These are phyloP conservation scores for Lophotis ruficrista DNA, from an alignment of 2,113 vertebrate species.

Conservation along the genomic window DNA sequence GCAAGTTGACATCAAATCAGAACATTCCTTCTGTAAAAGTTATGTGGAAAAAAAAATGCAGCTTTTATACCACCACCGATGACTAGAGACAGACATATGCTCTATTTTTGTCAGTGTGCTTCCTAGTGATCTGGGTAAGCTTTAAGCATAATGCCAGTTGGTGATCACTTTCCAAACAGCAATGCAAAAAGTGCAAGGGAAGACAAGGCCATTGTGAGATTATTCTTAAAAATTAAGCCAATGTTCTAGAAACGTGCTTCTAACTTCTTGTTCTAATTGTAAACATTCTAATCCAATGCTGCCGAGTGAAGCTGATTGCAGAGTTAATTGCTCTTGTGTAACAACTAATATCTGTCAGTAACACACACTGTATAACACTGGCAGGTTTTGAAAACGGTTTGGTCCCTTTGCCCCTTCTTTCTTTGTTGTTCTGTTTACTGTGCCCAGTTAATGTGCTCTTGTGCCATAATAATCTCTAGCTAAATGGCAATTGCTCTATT, in stretches of 20 bases:
- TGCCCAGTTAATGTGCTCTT: slow-evolving; percentile 84
- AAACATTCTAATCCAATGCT: slow-evolving; percentile 47
- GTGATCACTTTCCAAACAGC: neutral
- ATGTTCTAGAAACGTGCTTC: neutral
- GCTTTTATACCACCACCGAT: slow-evolving; percentile 9
- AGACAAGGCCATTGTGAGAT: slow-evolving; percentile 8
- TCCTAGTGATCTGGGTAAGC: neutral
- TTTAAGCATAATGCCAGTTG: neutral
- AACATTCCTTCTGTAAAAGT: slow-evolving; percentile 31
- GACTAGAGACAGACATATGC: slow-evolving; percentile 12
- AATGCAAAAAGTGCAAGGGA: neutral
- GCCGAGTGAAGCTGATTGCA: slow-evolving; percentile 12
- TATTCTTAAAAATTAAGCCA: slow-evolving; percentile 4
- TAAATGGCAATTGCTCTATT: slow-evolving; percentile 92
- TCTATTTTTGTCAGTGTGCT: neutral
- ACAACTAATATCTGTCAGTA: slow-evolving; percentile 75
- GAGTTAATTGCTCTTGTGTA: slow-evolving; percentile 78
- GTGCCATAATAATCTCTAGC: slow-evolving; percentile 84
- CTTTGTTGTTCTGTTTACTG: slow-evolving; percentile 82
- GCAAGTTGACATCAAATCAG: neutral
- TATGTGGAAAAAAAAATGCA: neutral
- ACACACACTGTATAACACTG: slow-evolving; percentile 10
- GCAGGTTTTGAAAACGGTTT: slow-evolving; percentile 72
- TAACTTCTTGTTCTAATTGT: slow-evolving; percentile 61
- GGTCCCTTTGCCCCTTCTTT: slow-evolving; percentile 75